Conservation (phyloP, 2,888 invertebrate species). For the Drosophila leonis region DNA sequence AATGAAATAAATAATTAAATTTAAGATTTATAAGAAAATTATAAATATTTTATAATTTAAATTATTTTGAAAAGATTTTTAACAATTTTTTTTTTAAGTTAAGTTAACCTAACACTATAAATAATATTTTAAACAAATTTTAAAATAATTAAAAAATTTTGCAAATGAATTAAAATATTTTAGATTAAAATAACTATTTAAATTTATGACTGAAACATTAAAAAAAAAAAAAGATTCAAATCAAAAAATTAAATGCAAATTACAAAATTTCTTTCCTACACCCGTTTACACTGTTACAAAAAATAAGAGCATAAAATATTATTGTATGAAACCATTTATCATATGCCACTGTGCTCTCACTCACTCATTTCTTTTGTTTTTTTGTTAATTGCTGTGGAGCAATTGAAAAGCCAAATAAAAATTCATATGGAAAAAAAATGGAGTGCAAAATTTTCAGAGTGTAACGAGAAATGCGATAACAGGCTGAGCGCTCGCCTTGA, state of each 20-base stretch:
- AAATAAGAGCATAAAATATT: not conserved
- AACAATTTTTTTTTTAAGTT: no score
- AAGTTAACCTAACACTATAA: no score
- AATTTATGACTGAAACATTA: no score
- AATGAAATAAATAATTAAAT: not conserved
- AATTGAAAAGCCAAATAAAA: conserved; percentile 54
- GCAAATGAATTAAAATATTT: no score
- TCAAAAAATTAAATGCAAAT: not conserved
- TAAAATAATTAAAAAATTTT: no score
- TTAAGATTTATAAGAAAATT: no score
- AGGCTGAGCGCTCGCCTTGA: conserved; percentile 47
- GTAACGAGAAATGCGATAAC: conserved; percentile 71
- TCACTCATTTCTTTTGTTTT: conserved; percentile 22
- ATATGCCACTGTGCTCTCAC: conserved; percentile 14
- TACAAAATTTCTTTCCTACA: not conserved
- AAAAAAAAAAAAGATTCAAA: not conserved
- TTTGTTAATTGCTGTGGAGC: conserved; percentile 65
- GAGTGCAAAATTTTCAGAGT: conserved; percentile 68
- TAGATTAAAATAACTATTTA: no score
- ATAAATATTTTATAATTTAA: no score
- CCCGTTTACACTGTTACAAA: not conserved
- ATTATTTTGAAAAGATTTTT: no score
- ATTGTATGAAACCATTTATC: not conserved
- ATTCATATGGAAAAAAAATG: not conserved
- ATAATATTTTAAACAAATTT: no score